Evolutionary conservation across 2,113 vertebrate genomes (phyloP).

Genomic region (Phalacrocorax brasilianus): DNA sequence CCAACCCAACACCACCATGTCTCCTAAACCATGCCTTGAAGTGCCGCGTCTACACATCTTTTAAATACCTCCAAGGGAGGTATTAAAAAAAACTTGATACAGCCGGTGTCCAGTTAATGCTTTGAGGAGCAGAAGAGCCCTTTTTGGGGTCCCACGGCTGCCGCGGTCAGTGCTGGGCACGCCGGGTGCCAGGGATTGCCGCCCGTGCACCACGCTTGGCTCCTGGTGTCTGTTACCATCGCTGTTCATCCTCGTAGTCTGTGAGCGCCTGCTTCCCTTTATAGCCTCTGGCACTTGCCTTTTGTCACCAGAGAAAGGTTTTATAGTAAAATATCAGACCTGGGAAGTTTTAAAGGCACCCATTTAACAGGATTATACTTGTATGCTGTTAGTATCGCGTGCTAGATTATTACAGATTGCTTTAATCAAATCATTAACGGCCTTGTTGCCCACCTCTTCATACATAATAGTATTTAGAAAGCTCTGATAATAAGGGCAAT

Average conservation of each 20-base stretch:
- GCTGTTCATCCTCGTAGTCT: neutral
- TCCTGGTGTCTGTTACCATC: neutral
- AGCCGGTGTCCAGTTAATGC: fast-evolving
- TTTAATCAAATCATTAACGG: neutral
- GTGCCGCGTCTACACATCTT: too few relatives aligned
- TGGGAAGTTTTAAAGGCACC: neutral
- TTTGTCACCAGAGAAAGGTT: neutral
- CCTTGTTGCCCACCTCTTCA: neutral
- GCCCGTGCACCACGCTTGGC: fast-evolving
- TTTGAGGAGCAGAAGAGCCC: neutral
- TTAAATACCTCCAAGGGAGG: too few relatives aligned
- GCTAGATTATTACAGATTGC: neutral
- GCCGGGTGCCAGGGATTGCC: fast-evolving
- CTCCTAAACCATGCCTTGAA: too few relatives aligned
- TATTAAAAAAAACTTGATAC: too few relatives aligned
- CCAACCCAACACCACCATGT: too few relatives aligned
- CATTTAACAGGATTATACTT: neutral
- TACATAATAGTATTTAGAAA: too few relatives aligned
- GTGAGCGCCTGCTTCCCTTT: neutral
- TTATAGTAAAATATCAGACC: neutral
- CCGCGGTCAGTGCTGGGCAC: neutral
- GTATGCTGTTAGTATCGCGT: fast-evolving
- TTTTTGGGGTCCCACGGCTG: neutral
- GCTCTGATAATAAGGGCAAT: neutral
- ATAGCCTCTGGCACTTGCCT: neutral